Percentiles rank a stretch among this genome's conserved stretches.
phyloP scores from a whole-genome alignment of 2,888 invertebrate species.

The Syrista parreyssii region DNA sequence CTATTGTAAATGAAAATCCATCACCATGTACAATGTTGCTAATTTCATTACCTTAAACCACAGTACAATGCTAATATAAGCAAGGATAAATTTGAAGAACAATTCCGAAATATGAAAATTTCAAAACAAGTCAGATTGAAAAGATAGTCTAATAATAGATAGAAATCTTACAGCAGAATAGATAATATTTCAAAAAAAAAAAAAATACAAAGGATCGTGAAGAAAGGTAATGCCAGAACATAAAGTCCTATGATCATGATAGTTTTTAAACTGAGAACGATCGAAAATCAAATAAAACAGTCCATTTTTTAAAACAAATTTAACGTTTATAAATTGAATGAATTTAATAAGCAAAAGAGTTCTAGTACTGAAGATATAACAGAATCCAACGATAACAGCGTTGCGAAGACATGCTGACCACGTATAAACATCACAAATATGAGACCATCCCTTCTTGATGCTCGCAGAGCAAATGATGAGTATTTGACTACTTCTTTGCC shows the following conservation, averaged over 20 bases:
- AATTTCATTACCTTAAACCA: not conserved
- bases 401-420: conserved; percentile 58
- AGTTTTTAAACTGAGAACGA: not conserved
- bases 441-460: conserved; percentile 50
- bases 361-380: conserved; percentile 14
- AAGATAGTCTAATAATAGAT: not conserved
- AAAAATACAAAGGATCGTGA: not conserved
- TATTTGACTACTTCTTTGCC: conserved; percentile 61
- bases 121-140: not conserved
- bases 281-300: not conserved
- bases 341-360: not conserved
- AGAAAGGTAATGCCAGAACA: not conserved
- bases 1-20: conserved; percentile 18
- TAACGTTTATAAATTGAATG: not conserved
- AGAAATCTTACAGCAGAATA: not conserved
- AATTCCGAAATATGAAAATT: not conserved
- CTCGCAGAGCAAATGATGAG: conserved; percentile 53
- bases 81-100: not conserved
- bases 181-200: not conserved
- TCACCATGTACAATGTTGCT: conserved; percentile 19
- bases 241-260: not conserved
- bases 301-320: not conserved
- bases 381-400: conserved; percentile 34
- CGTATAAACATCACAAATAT: conserved; percentile 51
- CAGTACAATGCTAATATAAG: not conserved